Conservation (phyloP, 2,888 invertebrate genomes). For the Eupelmus urozonus region DNA sequence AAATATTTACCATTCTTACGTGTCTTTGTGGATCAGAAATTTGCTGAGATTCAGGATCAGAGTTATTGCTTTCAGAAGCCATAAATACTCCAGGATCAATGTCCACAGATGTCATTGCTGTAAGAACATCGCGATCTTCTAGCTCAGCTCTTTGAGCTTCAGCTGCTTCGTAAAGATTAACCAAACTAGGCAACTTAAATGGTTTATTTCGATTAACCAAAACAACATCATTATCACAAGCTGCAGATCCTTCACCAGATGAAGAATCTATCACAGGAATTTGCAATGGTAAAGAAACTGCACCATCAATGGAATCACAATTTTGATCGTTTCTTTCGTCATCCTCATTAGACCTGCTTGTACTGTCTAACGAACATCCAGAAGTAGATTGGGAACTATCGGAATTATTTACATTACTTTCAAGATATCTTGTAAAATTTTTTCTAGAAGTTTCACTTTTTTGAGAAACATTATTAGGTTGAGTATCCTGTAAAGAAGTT, state of each 20-base stretch:
- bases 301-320: conserved; percentile 61
- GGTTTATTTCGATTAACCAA: conserved; percentile 63
- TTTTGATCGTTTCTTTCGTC: conserved; percentile 52
- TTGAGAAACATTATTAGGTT: conserved; percentile 35
- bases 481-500: conserved; percentile 58
- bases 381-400: conserved; percentile 52
- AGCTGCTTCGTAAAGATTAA: conserved; percentile 69
- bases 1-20: conserved; percentile 63
- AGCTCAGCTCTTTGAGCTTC: conserved; percentile 68
- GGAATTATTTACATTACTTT: conserved; percentile 53
- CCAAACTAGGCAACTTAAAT: conserved; percentile 72
- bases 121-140: conserved; percentile 70
- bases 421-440: conserved; percentile 57
- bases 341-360: conserved; percentile 36
- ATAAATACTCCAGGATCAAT: conserved; percentile 70
- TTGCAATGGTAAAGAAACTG: conserved; percentile 62
- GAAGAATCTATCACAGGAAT: conserved; percentile 57
- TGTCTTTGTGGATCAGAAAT: conserved; percentile 64
- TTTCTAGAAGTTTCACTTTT: conserved; percentile 52
- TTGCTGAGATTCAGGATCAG: conserved; percentile 73
- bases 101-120: conserved; percentile 68
- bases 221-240: conserved; percentile 58
- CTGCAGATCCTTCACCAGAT: conserved; percentile 58
- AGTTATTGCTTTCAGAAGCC: conserved; percentile 73
- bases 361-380: conserved; percentile 42